These are phyloP conservation scores for Hoplostethus mediterraneus DNA, from an alignment of 2,797 vertebrate genomes.

Conservation along the genomic window DNA sequence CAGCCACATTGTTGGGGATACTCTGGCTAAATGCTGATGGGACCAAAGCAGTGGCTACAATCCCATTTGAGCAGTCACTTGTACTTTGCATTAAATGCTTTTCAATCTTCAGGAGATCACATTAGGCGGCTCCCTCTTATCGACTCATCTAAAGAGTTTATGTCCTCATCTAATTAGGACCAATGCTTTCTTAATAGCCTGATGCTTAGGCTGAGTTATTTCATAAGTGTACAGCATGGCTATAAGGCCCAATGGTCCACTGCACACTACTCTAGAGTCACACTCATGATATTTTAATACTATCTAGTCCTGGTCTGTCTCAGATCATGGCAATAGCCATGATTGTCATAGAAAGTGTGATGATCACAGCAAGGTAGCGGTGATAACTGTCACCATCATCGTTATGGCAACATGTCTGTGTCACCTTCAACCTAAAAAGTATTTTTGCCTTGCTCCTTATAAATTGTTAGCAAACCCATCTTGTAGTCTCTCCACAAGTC, in stretches of 20 bases:
- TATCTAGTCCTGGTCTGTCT: conserved; percentile 5
- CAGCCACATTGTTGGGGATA: conserved; percentile 56
- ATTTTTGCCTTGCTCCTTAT: neutral
- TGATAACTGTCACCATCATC: neutral
- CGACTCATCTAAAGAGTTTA: conserved; percentile 82
- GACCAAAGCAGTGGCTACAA: conserved; percentile 64
- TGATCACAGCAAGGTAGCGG: neutral
- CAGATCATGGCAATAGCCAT: neutral
- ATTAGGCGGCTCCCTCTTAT: conserved; percentile 80
- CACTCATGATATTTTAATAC: conserved; percentile 17
- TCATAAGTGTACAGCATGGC: conserved; percentile 63
- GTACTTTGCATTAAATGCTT: conserved; percentile 81
- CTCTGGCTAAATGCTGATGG: conserved; percentile 73
- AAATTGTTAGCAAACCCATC: neutral
- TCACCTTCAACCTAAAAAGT: neutral
- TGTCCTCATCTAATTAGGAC: conserved; percentile 80
- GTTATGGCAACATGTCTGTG: too few species aligned
- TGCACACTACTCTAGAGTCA: conserved; percentile 34
- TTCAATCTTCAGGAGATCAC: conserved; percentile 81
- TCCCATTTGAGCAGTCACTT: conserved; percentile 76
- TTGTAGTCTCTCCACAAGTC: neutral
- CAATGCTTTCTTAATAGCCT: conserved; percentile 76
- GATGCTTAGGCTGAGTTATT: conserved; percentile 75
- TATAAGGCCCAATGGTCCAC: conserved; percentile 19
- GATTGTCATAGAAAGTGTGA: neutral